Base-by-base conservation (phyloP, 2,888 invertebrate genomes). In the Cryptophagus acutangulus region DNA sequence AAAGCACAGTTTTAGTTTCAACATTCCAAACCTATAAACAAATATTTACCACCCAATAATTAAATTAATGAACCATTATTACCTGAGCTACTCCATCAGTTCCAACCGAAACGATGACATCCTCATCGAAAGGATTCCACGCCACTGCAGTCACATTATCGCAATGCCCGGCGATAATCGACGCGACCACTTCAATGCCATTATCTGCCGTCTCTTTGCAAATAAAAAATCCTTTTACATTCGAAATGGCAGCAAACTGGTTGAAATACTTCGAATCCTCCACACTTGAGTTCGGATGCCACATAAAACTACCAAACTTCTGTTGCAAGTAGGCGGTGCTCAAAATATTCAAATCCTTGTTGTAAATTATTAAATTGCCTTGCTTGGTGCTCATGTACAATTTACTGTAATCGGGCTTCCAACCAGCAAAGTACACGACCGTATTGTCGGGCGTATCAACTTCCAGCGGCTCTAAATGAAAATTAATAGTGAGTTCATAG, bases 61-160 rank as follows among this genome's bases (percentile, higher is more conserved):
- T 20, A 28, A 24, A 40, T 30, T 31, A 28, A 38, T 9, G 38
- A 35, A 34, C 25, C 14, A 14, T 14, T 38, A 30, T 63, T 67
- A 87, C 86, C 69, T 83, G 75, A 15, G 80, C 79, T 17, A 80
- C 77, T 15, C 73, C 69, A 63, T 88, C 87, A 45, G 79, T 82
- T 1, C 84, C 81, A 0, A 79, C 79, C 2, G 86, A 79, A 3
- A 82, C 74, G 30, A 91, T 67, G 33, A 49, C 48, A 18, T 56
- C 54, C n/a, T 46, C 49, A 2, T 56, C 48, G 44, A 60, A 61
- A 1, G 62, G 63, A 49, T 58, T 63, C 67, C 68, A 68, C 38
- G 54, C 49, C 3, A 66, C 17, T 9, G 35, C 31, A 20, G 40
- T 49, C 2, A 58, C 46, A 9, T 48, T 33, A n/a, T 28, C 28